Percentiles rank a stretch among this genome's conserved stretches.
phyloP scores from a whole-genome alignment of 30 jellyfish, hydroid and myxozoan genomes.

The Hydra vulgaris region DNA sequence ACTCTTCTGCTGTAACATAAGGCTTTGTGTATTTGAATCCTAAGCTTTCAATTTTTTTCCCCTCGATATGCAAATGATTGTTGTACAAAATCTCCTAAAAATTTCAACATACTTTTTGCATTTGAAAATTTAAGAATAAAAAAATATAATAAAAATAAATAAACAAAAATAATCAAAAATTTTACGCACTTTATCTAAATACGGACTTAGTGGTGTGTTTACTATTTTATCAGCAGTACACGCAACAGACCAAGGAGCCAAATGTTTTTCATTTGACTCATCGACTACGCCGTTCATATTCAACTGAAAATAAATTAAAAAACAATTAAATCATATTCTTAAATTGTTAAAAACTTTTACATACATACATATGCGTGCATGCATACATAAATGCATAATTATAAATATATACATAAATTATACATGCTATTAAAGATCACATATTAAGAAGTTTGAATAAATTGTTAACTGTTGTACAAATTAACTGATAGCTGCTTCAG shows the following conservation, averaged over 20 bases:
- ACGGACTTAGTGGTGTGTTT: slow-evolving; percentile 89
- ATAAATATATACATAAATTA: too few species aligned
- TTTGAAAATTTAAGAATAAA: neutral
- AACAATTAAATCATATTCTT: too few species aligned
- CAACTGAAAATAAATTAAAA: neutral
- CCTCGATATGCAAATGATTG: slow-evolving; percentile 60
- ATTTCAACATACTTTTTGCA: neutral
- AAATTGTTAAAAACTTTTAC: too few species aligned
- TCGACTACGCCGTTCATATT: slow-evolving; percentile 68
- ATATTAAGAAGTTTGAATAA: too few species aligned
- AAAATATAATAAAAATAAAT: too few species aligned
- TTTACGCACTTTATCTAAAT: slow-evolving; percentile 60
- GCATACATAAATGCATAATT: too few species aligned
- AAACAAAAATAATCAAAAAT: too few species aligned
- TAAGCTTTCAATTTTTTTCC: slow-evolving; percentile 63
- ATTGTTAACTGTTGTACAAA: too few species aligned
- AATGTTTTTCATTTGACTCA: slow-evolving; percentile 86
- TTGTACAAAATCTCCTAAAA: slow-evolving; percentile 63
- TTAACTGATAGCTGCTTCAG: too few species aligned
- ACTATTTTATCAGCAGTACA: slow-evolving; percentile 49
- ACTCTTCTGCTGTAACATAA: slow-evolving; percentile 38
- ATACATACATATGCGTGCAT: too few species aligned
- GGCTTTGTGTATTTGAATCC: slow-evolving; percentile 75
- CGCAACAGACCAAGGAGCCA: slow-evolving; percentile 96
- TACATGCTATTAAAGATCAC: too few species aligned